Evolutionary conservation across 1,140 invertebrate genomes (phyloP).

Genomic region (Colletes latitarsis): DNA sequence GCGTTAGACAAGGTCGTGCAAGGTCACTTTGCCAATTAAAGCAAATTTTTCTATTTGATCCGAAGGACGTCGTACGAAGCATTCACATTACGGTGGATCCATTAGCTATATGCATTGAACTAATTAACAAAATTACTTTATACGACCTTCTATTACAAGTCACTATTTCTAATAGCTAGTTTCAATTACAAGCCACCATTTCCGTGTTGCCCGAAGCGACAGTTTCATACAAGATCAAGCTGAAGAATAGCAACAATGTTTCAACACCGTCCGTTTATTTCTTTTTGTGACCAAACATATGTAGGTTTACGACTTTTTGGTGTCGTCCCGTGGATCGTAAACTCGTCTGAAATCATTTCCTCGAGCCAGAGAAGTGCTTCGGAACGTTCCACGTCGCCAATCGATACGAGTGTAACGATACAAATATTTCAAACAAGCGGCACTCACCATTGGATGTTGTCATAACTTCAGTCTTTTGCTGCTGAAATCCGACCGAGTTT

Average conservation of each 20-base stretch:
- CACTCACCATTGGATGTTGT: constrained; percentile 45
- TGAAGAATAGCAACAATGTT: neutral
- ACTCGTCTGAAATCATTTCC: too few relatives aligned
- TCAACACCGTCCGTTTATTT: too few relatives aligned
- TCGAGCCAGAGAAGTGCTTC: too few relatives aligned
- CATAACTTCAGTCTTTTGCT: constrained; percentile 28
- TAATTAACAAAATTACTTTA: neutral
- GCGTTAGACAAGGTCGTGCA: too few relatives aligned
- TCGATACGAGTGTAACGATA: too few relatives aligned
- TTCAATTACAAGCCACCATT: too few relatives aligned
- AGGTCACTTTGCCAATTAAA: neutral
- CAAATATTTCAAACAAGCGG: neutral
- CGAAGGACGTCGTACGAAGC: neutral
- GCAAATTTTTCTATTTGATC: neutral
- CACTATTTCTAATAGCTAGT: neutral
- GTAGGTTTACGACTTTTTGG: too few relatives aligned
- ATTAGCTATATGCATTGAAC: neutral
- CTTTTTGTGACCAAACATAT: too few relatives aligned
- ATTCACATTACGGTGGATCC: neutral
- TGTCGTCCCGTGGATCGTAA: too few relatives aligned
- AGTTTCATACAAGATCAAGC: neutral
- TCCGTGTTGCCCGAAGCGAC: too few relatives aligned
- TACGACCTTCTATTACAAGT: neutral
- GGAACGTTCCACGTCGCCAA: too few relatives aligned
- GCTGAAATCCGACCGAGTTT: neutral